phyloP scores from a whole-genome alignment of 2,888 invertebrate species.

The Unio pictorum region DNA sequence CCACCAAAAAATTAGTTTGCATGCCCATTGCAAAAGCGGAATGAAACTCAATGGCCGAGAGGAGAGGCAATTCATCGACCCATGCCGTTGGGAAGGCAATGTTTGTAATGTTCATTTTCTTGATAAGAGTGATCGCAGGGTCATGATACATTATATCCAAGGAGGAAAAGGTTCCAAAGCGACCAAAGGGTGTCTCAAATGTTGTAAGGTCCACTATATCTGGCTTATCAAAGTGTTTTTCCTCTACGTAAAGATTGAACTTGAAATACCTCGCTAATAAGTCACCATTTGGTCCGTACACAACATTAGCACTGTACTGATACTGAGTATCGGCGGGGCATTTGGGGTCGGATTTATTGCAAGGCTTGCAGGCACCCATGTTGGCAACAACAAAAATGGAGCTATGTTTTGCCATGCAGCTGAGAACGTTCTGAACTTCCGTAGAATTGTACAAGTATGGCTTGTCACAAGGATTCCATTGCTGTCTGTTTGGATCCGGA shows the following conservation, averaged over 20 bases:
- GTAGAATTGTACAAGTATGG: constrained; percentile 3
- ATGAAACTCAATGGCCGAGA: constrained; percentile 25
- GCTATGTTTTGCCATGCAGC: constrained; percentile 26
- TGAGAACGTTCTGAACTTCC: constrained; percentile 21
- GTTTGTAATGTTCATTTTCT: constrained; percentile 76
- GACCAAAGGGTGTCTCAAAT: constrained; percentile 50
- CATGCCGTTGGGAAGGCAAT: constrained; percentile 78
- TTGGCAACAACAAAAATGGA: constrained; percentile 32
- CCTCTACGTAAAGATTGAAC: constrained; percentile 72
- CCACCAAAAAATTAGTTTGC: constrained; percentile 22
- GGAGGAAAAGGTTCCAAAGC: constrained; percentile 82
- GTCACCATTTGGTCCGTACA: constrained; percentile 21
- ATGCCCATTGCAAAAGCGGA: constrained; percentile 26
- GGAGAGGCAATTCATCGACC: constrained; percentile 21
- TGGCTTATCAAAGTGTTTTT: constrained; percentile 67
- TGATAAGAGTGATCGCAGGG: constrained; percentile 78
- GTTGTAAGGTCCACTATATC: constrained; percentile 26
- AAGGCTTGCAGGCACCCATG: constrained; percentile 22
- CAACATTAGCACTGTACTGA: constrained; percentile 23
- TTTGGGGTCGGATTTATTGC: constrained; percentile 6
- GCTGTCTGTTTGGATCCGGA: constrained; percentile 26
- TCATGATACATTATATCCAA: constrained; percentile 85
- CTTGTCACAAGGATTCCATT: constrained; percentile 38
- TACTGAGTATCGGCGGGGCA: constrained; percentile 22
- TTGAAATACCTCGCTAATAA: constrained; percentile 75